A percentile compares a stretch with the other conserved stretches of the same genome.
phyloP scores from a whole-genome alignment of 2,888 invertebrate species.

The Pinctada fucata region DNA sequence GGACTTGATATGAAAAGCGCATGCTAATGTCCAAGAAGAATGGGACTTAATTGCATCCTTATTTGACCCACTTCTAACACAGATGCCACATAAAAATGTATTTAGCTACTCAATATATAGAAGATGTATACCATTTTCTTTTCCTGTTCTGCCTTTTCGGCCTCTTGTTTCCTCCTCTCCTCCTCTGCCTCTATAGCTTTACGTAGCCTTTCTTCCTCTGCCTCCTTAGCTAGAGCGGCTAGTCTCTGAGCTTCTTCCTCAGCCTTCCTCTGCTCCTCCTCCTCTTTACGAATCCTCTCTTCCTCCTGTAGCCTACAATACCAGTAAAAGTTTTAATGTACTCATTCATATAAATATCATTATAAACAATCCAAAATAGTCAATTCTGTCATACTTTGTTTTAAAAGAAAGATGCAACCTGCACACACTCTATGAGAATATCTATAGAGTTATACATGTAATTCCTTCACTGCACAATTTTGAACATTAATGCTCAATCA shows the following conservation, averaged over 20 bases:
- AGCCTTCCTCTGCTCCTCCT: constrained; percentile 88
- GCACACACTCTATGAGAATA: not conserved
- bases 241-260: constrained; percentile 85
- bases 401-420: not conserved
- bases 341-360: not conserved
- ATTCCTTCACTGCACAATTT: too few relatives aligned
- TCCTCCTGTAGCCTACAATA: constrained; percentile 83
- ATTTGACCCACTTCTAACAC: too few relatives aligned
- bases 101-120: too few relatives aligned
- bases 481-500: too few relatives aligned
- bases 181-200: constrained; percentile 85
- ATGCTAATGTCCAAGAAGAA: too few relatives aligned
- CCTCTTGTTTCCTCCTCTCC: constrained; percentile 86
- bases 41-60: too few relatives aligned
- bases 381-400: not conserved
- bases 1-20: too few relatives aligned
- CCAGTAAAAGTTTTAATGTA: not conserved
- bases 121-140: constrained; percentile 59
- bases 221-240: constrained; percentile 86
- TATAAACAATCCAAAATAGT: not conserved
- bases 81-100: too few relatives aligned
- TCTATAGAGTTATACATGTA: too few relatives aligned
- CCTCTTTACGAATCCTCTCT: constrained; percentile 86
- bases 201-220: constrained; percentile 91
- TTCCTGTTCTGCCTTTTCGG: constrained; percentile 70